These are phyloP conservation scores for Temnothorax ravouxi DNA, from an alignment of 2,888 invertebrate species.

Conservation along the genomic window DNA sequence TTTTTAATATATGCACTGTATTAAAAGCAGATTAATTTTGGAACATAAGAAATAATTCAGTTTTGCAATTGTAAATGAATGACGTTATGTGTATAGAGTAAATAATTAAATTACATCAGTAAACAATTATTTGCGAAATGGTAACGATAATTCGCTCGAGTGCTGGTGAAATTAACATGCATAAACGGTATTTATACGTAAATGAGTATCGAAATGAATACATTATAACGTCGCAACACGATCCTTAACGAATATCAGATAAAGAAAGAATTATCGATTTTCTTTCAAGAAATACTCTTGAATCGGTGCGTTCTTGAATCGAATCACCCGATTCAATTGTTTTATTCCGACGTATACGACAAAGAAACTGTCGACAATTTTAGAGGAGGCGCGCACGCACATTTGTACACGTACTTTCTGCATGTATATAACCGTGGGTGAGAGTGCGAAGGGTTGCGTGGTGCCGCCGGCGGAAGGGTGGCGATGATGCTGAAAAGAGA, in stretches of 20 bases:
- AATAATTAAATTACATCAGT: slow-evolving; percentile 10
- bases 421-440: slow-evolving; percentile 12
- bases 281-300: background rate
- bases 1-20: background rate
- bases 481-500: slow-evolving; percentile 81
- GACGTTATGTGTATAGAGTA: background rate
- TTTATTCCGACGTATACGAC: slow-evolving; percentile 21
- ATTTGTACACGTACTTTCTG: background rate
- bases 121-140: background rate
- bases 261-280: background rate
- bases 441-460: slow-evolving; percentile 70
- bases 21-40: slow-evolving; percentile 5
- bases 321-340: slow-evolving; percentile 30
- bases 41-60: background rate
- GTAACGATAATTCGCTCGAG: background rate
- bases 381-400: background rate
- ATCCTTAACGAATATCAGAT: background rate
- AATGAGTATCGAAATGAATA: background rate
- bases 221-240: background rate
- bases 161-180: background rate
- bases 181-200: background rate
- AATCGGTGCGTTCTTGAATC: background rate
- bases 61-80: slow-evolving; percentile 2
- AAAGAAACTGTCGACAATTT: slow-evolving; percentile 47
- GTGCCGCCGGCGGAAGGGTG: slow-evolving; percentile 62